Conservation (phyloP, 2,888 invertebrate genomes). For the Volucella inanis region DNA sequence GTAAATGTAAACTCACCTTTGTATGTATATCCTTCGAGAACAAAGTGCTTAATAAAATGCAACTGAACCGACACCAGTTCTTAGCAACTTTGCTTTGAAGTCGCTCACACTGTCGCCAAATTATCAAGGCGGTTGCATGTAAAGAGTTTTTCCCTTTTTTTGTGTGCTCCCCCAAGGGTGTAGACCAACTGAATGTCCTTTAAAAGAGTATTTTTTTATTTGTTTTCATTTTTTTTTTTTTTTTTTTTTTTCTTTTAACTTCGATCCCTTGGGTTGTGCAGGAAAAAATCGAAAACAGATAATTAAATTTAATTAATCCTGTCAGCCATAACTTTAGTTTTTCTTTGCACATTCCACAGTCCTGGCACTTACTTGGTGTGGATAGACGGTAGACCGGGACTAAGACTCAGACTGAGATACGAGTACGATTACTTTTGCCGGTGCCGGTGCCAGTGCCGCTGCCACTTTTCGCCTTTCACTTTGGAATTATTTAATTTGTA, state of each 20-base stretch:
- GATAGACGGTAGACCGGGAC: neutral
- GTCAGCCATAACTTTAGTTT: constrained; percentile 72
- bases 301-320: constrained; percentile 75
- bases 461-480: constrained; percentile 61
- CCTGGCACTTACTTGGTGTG: constrained; percentile 7
- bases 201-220: constrained; percentile 22
- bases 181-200: constrained; percentile 28
- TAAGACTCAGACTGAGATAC: neutral
- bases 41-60: constrained; percentile 61
- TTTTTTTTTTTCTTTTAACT: constrained; percentile 41
- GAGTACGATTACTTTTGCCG: neutral
- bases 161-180: neutral
- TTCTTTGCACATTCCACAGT: constrained; percentile 37
- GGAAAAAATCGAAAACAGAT: constrained; percentile 62
- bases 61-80: constrained; percentile 41
- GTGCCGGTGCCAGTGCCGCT: constrained; percentile 26
- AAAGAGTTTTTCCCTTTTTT: neutral
- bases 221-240: no score
- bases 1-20: constrained; percentile 52
- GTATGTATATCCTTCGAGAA: constrained; percentile 50
- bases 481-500: constrained; percentile 73
- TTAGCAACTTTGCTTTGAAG: constrained; percentile 56
- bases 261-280: constrained; percentile 25
- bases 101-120: constrained; percentile 71
- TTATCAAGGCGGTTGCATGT: constrained; percentile 39